Conservation (phyloP, 1,140 invertebrate genomes). For the Drosophila pallidifrons region DNA sequence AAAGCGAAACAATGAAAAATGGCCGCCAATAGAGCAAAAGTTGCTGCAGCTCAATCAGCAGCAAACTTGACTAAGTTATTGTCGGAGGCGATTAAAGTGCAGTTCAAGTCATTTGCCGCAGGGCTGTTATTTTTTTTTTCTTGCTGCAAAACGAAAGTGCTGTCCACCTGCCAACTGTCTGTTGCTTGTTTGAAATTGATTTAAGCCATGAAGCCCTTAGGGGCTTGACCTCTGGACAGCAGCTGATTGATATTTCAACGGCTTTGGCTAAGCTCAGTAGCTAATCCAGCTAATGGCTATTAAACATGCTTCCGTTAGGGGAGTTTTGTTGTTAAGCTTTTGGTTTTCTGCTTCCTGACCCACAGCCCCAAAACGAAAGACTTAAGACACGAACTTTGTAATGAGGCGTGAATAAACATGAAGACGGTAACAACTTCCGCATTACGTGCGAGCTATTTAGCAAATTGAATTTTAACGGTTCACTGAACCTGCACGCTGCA, state of each 20-base stretch:
- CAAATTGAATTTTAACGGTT: constrained; percentile 64
- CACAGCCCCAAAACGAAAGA: constrained; percentile 63
- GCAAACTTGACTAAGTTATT: constrained; percentile 15
- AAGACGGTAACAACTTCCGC: constrained; percentile 49
- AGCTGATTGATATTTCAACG: constrained; percentile 1
- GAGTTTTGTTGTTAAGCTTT: neutral
- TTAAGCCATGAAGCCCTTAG: constrained; percentile 41
- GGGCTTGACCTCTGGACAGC: constrained; percentile 38
- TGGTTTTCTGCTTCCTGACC: constrained; percentile 58
- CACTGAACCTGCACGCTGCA: constrained; percentile 55
- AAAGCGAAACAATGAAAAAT: constrained; percentile 52
- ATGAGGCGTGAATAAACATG: constrained; percentile 39
- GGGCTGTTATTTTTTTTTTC: constrained; percentile 36
- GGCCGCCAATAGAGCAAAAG: constrained; percentile 38
- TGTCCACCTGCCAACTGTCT: neutral
- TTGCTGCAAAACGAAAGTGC: constrained; percentile 65
- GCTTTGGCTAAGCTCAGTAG: constrained; percentile 37
- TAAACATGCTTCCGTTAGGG: constrained; percentile 62
- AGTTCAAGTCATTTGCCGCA: constrained; percentile 50
- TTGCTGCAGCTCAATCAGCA: constrained; percentile 32
- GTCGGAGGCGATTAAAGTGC: constrained; percentile 62
- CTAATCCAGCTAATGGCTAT: constrained; percentile 35
- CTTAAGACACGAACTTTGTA: constrained; percentile 75
- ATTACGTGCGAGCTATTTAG: constrained; percentile 55
- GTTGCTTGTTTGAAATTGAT: constrained; percentile 58